A percentile compares a stretch with the other conserved stretches of the same genome.
These are phyloP conservation scores for Antheraea yamamai DNA, from an alignment of 2,888 invertebrate species.

Conservation along the genomic window DNA sequence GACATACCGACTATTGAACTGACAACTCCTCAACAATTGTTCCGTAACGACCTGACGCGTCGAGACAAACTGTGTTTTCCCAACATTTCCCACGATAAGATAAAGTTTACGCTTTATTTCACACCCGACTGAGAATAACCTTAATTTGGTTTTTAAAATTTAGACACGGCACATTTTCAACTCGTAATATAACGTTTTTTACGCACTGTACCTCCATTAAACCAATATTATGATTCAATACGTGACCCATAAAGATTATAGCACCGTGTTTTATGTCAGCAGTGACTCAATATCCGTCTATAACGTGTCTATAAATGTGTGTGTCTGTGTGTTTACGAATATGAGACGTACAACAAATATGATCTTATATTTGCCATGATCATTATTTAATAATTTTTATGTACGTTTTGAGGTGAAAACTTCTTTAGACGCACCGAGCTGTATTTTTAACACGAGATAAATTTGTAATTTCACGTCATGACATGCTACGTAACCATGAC, in stretches of 20 bases:
- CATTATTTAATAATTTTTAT: no score
- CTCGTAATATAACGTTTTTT: not conserved
- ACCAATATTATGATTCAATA: not conserved
- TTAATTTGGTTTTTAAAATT: not conserved
- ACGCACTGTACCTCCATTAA: not conserved
- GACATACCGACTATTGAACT: not conserved
- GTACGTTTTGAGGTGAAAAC: no score
- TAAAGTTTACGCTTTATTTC: conserved; percentile 7
- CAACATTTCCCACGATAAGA: not conserved
- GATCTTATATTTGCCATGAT: no score
- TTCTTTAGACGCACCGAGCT: no score
- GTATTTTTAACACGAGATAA: no score
- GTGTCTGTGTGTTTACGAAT: no score
- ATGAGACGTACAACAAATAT: no score
- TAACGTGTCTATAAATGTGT: no score
- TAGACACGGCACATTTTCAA: not conserved
- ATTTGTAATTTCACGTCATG: no score
- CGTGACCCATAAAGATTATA: not conserved
- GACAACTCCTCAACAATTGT: conserved; percentile 2
- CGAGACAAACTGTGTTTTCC: not conserved
- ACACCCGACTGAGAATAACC: not conserved
- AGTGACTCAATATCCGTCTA: no score
- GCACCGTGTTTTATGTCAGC: not conserved
- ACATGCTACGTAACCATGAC: no score
- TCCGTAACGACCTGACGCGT: not conserved